Percentiles rank a stretch among this genome's conserved stretches.
These are phyloP conservation scores for Ophioninae sp. DNA, from an alignment of 2,888 invertebrate genomes.

Conservation along the genomic window DNA sequence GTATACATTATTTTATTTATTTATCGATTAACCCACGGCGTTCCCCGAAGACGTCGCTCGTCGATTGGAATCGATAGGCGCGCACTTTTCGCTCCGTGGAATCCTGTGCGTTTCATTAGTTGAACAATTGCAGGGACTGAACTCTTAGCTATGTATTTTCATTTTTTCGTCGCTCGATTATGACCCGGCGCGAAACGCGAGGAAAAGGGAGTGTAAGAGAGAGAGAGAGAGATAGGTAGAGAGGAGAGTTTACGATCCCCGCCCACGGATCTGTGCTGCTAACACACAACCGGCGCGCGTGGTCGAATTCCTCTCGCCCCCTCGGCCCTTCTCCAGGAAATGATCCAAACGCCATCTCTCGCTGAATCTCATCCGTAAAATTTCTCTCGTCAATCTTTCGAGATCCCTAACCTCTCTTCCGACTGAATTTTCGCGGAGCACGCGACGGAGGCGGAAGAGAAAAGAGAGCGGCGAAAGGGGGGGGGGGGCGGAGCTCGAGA, in stretches of 20 bases:
- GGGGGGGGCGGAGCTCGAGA: background rate
- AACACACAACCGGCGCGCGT: slow-evolving; percentile 51
- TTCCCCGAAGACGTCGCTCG: background rate
- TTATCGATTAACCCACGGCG: slow-evolving; percentile 44
- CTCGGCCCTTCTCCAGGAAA: slow-evolving; percentile 15
- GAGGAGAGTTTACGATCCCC: slow-evolving; percentile 40
- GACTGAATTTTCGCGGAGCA: background rate
- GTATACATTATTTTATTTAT: slow-evolving; percentile 36
- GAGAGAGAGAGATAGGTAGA: background rate
- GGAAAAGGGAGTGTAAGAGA: background rate
- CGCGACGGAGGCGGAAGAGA: background rate
- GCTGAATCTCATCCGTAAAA: background rate
- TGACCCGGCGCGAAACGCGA: slow-evolving; percentile 5
- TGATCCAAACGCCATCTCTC: slow-evolving; percentile 43
- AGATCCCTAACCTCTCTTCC: background rate
- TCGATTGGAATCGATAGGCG: slow-evolving; percentile 16
- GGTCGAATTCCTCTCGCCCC: slow-evolving; percentile 13
- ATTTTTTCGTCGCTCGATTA: slow-evolving; percentile 17
- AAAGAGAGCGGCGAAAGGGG: background rate
- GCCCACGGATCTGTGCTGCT: slow-evolving; percentile 31
- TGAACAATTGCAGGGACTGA: background rate
- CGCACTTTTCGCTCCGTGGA: background rate
- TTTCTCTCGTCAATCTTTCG: background rate
- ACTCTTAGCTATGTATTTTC: slow-evolving; percentile 11
- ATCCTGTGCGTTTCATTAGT: slow-evolving; percentile 1